A percentile compares a stretch with the other conserved stretches of the same genome.
Evolutionary conservation across 2,797 vertebrate genomes (phyloP).

Genomic region (Microcaecilia unicolor): DNA sequence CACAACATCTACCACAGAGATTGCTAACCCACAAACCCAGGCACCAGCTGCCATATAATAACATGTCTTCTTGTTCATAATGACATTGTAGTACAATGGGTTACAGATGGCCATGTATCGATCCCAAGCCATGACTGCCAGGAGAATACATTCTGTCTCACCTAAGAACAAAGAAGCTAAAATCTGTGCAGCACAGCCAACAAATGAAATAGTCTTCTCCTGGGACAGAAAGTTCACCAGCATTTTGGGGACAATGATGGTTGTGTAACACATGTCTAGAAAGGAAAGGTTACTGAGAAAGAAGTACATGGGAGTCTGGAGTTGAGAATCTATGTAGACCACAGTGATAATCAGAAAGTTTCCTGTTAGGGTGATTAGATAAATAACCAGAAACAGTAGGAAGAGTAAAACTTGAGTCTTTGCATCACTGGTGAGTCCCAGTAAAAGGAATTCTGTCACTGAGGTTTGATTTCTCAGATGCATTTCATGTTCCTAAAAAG

Average conservation of each 20-base stretch:
- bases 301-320: too few species aligned
- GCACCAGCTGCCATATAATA: background rate
- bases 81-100: background rate
- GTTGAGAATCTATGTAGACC: background rate
- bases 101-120: background rate
- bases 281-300: too few species aligned
- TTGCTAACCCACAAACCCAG: background rate
- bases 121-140: background rate
- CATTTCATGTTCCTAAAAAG: too few species aligned
- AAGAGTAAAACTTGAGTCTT: background rate
- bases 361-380: background rate
- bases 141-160: background rate
- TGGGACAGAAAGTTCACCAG: too few species aligned
- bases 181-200: background rate
- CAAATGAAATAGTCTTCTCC: background rate
- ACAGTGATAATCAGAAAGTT: background rate
- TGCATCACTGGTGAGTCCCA: background rate
- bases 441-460: background rate
- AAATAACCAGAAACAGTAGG: background rate
- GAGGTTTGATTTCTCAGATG: background rate
- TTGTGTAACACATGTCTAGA: too few species aligned
- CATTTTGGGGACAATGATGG: too few species aligned
- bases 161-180: background rate
- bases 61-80: background rate
- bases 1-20: background rate